Conservation (phyloP, 2,113 vertebrate species). For the Triplophysa tibetana region DNA sequence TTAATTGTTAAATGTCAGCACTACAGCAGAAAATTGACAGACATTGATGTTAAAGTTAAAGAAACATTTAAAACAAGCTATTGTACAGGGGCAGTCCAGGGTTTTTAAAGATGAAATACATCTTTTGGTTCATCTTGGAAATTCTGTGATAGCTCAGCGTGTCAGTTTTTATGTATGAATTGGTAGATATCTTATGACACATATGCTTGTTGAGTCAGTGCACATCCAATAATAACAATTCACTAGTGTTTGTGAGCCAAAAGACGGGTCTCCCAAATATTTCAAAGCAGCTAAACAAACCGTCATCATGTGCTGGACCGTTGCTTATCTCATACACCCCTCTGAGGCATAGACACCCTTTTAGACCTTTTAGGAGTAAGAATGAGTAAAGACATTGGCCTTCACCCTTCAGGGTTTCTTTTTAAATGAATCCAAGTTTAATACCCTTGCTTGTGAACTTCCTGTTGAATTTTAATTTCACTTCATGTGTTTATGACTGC, state of each 20-base stretch:
- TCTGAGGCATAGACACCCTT: slow-evolving; percentile 45
- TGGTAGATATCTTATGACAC: neutral
- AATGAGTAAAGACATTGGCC: neutral
- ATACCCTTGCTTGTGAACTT: neutral
- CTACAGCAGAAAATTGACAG: neutral
- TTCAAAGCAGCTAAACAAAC: slow-evolving; percentile 67
- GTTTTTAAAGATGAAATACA: neutral
- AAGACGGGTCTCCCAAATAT: slow-evolving; percentile 69
- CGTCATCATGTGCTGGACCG: slow-evolving; percentile 39
- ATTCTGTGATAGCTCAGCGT: neutral
- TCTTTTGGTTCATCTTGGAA: neutral
- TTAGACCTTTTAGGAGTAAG: neutral
- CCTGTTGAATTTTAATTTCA: neutral
- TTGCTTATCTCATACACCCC: slow-evolving; percentile 44
- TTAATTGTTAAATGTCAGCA: neutral
- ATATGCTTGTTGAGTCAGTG: slow-evolving; percentile 1
- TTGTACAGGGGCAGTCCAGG: neutral
- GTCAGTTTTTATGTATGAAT: neutral
- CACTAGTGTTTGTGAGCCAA: slow-evolving; percentile 66
- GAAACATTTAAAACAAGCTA: neutral
- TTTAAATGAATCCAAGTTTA: neutral
- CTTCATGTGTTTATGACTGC: neutral
- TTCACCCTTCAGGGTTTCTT: neutral
- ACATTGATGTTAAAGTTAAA: neutral
- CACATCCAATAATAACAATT: slow-evolving; percentile 66